Evolutionary conservation across 1,140 invertebrate genomes (phyloP).

Genomic region (Drosophila chauvacae): DNA sequence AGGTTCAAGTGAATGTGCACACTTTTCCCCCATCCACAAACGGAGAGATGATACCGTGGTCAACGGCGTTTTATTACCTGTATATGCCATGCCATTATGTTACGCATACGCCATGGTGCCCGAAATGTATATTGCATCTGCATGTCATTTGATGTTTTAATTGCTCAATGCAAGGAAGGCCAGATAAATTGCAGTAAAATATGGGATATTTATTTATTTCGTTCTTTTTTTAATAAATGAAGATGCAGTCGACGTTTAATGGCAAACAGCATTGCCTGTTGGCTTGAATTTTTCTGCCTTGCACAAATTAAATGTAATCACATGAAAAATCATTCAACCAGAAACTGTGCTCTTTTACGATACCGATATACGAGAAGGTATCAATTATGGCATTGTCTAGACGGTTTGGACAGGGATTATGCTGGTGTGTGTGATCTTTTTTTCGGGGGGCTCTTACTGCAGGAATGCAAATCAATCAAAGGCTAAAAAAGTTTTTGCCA

Average conservation of each 20-base stretch:
- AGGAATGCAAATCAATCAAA: slow-evolving; percentile 71
- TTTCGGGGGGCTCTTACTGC: slow-evolving; percentile 4
- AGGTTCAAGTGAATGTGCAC: slow-evolving; percentile 1
- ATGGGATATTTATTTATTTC: background rate
- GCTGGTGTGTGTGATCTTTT: background rate
- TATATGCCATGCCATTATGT: slow-evolving; percentile 12
- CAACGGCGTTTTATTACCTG: background rate
- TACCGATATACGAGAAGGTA: background rate
- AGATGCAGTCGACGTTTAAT: too few species aligned
- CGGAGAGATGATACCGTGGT: too few species aligned
- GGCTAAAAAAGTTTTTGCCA: slow-evolving; percentile 28
- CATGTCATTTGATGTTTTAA: background rate
- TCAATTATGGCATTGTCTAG: slow-evolving; percentile 42
- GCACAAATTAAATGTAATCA: background rate
- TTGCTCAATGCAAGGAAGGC: background rate
- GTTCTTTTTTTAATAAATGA: background rate
- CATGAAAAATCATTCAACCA: background rate
- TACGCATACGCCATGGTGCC: slow-evolving; percentile 11
- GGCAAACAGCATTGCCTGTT: too few species aligned
- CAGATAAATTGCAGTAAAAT: background rate
- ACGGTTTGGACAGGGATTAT: slow-evolving; percentile 19
- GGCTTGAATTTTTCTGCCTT: too few species aligned
- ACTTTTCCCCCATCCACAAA: background rate
- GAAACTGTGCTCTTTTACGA: background rate
- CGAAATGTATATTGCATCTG: background rate